Evolutionary conservation across 2,113 vertebrate genomes (phyloP).

Genomic region (Oryzias javanicus): DNA sequence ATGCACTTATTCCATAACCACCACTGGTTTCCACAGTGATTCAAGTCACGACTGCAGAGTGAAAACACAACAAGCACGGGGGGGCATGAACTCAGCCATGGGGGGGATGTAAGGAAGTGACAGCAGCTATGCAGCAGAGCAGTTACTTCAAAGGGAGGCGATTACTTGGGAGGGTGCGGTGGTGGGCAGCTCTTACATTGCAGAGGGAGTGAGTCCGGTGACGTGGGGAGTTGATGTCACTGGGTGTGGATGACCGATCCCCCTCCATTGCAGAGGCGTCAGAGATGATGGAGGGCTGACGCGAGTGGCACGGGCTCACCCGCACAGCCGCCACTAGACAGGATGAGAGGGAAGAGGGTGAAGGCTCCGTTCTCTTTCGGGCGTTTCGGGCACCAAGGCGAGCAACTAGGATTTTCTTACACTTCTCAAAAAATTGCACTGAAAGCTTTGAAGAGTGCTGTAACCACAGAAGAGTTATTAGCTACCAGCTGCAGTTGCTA

Average conservation of each 20-base stretch:
- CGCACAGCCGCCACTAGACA: conserved; percentile 83
- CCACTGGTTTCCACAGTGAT: conserved; percentile 19
- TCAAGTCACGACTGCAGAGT: conserved; percentile 33
- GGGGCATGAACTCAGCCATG: conserved; percentile 43
- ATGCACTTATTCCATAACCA: conserved; percentile 41
- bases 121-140: conserved; percentile 25
- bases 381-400: conserved; percentile 20
- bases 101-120: conserved; percentile 20
- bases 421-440: conserved; percentile 14
- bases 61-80: conserved; percentile 26
- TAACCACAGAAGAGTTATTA: conserved; percentile 40
- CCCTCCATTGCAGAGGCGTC: conserved; percentile 90
- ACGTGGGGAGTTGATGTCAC: conserved; percentile 96
- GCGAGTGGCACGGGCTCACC: conserved; percentile 94
- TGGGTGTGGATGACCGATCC: conserved; percentile 94
- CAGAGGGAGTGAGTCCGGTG: conserved; percentile 98
- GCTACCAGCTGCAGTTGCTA: conserved; percentile 64
- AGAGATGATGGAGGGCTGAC: conserved; percentile 93
- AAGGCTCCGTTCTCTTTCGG: conserved; percentile 36
- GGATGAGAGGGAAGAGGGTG: conserved; percentile 52
- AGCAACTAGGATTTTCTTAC: conserved; percentile 6
- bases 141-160: conserved; percentile 29
- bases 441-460: neutral
- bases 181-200: conserved; percentile 88
- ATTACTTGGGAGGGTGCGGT: conserved; percentile 36